Conservation (phyloP, 1,140 invertebrate genomes). For the Dinothrombium tinctorium region DNA sequence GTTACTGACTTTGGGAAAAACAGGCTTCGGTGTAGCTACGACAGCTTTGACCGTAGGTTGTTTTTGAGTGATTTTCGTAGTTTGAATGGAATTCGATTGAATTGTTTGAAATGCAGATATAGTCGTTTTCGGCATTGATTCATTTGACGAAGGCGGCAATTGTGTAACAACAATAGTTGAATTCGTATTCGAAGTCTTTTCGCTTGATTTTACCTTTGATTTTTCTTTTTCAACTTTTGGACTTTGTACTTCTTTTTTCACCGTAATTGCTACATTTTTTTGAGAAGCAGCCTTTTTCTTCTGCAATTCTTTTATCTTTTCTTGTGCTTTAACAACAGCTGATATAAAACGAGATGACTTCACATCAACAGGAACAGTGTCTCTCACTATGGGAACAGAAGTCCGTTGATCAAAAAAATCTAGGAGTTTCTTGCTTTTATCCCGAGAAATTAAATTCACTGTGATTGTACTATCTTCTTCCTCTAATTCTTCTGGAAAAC, state of each 20-base stretch:
- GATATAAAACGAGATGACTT: constrained; percentile 9
- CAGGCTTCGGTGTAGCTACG: too few relatives aligned
- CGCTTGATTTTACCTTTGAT: neutral
- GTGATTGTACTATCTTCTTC: neutral
- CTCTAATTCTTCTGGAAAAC: neutral
- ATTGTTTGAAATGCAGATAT: too few relatives aligned
- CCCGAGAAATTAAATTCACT: neutral
- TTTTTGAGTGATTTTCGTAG: too few relatives aligned
- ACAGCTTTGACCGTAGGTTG: too few relatives aligned
- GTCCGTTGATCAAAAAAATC: constrained; percentile 5
- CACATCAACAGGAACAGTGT: neutral
- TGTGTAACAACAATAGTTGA: neutral
- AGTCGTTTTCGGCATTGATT: too few relatives aligned
- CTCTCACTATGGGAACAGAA: constrained; percentile 4
- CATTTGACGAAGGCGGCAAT: too few relatives aligned
- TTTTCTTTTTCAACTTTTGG: neutral
- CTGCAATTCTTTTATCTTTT: neutral
- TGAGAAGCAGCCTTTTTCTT: too few relatives aligned
- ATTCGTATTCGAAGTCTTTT: neutral
- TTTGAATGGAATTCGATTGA: too few relatives aligned
- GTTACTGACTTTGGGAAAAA: too few relatives aligned
- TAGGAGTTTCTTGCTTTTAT: constrained; percentile 1
- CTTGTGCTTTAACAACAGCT: constrained; percentile 7
- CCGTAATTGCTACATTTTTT: too few relatives aligned
- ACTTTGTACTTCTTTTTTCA: too few relatives aligned